Evolutionary conservation across 2,888 invertebrate genomes (phyloP).

Genomic region (Epinotia bilunana): DNA sequence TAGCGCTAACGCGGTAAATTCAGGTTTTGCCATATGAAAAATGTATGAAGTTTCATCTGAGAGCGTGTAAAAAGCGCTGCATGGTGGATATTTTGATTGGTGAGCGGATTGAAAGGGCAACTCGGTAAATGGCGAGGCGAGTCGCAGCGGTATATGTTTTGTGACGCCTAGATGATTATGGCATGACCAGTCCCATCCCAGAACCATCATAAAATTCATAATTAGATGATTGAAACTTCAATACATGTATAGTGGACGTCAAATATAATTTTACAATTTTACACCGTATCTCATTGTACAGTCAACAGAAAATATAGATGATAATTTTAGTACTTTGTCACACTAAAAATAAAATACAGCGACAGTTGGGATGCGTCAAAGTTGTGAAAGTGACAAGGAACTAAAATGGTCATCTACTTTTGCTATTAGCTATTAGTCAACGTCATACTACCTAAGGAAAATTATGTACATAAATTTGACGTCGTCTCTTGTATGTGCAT

Average conservation of each 20-base stretch:
- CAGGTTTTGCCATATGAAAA: constrained; percentile 72
- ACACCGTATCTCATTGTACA: no score
- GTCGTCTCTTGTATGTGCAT: no score
- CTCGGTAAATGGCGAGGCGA: constrained; percentile 47
- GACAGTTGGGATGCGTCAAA: no score
- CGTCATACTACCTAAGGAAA: no score
- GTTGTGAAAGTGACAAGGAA: no score
- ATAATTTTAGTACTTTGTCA: no score
- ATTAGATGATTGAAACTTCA: background rate
- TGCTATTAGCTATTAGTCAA: no score
- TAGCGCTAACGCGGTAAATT: constrained; percentile 52
- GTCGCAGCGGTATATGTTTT: constrained; percentile 20
- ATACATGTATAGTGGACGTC: background rate
- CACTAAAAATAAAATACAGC: no score
- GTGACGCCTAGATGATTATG: constrained; percentile 29
- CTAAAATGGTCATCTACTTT: no score
- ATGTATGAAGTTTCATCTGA: constrained; percentile 79
- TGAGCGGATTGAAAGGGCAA: constrained; percentile 68
- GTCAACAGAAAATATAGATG: no score
- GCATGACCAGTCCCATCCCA: background rate
- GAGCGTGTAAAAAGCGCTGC: constrained; percentile 67
- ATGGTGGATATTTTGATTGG: constrained; percentile 76
- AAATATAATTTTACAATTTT: no score
- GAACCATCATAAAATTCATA: background rate
- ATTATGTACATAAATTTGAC: no score